These are phyloP conservation scores for Diacarnus erythraeanus DNA, from an alignment of 37 sponge, comb jelly and placozoan genomes.

Conservation along the genomic window DNA sequence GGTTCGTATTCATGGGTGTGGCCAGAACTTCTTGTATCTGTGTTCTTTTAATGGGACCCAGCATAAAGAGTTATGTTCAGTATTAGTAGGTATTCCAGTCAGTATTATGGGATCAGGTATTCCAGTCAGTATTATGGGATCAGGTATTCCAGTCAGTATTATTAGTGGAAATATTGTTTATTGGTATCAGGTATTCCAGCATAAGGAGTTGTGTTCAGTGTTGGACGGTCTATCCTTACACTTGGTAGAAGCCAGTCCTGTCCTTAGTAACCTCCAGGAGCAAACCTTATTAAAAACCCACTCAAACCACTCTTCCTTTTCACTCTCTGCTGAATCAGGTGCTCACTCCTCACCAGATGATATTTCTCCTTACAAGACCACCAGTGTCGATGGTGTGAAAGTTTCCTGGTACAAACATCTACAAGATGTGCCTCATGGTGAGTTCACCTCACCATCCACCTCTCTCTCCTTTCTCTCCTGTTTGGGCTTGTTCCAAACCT, in stretches of 20 bases:
- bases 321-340: neutral
- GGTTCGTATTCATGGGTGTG: slow-evolving; percentile 38
- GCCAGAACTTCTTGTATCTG: neutral
- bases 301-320: neutral
- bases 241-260: slow-evolving; percentile 83
- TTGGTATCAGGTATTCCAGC: slow-evolving; percentile 44
- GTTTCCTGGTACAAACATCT: slow-evolving; percentile 72
- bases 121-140: neutral
- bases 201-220: slow-evolving; percentile 34
- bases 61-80: neutral
- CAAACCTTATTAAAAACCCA: slow-evolving; percentile 30
- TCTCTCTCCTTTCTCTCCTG: neutral
- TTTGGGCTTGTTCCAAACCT: no score
- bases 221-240: slow-evolving; percentile 43
- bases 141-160: neutral
- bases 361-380: slow-evolving; percentile 33
- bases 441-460: neutral
- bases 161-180: neutral
- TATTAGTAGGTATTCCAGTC: neutral
- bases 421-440: slow-evolving; percentile 68
- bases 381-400: slow-evolving; percentile 27
- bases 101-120: neutral
- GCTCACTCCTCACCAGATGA: neutral
- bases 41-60: neutral
- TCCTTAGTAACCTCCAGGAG: slow-evolving; percentile 56